Evolutionary conservation across 2,888 invertebrate genomes (phyloP), one percentile per base, ranked within the genome.

Genomic region (Megastigmus dorsalis): DNA sequence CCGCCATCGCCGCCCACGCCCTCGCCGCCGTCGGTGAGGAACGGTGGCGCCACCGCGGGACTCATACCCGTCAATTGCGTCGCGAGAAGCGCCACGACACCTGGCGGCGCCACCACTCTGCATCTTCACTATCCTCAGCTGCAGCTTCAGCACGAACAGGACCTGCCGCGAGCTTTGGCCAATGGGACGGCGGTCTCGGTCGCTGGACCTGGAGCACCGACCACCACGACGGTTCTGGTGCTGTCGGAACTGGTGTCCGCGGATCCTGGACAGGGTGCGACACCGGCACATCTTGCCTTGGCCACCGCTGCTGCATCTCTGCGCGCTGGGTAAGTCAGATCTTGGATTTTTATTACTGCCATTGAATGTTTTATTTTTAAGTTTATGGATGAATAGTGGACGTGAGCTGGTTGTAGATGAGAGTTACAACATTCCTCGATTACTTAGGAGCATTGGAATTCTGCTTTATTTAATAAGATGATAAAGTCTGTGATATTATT

Each of bases 191-290:
- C 80, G 18, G 79, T 80, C 2, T 79, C 79, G 20, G 80, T 81
- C 74, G 43, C 79, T 79, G 79, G 82, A 55, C 79, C 84, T 3
- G 82, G 89, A 1, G 90, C 90, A 23, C 84, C 86, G 23, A 84
- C 86, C 23, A 85, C 87, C 18, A 87, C 90, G 18, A 90, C 91
- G 23, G 94, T 94, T 59, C 89, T 94, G 77, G 94, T 94, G 78
- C 90, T 94, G 45, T 93, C 93, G 2, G 93, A 93, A 85, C 90
- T 93, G 80, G 92, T 93, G 48, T 92, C 93, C 69, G 93, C 93
- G 78, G 93, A 93, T 86, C 91, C 92, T 45, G 91, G 55, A 57
- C 69, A 59, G 10, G 78, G 78, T 0, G 81, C 80, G 9, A 75
- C 82, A 20, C 79, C 81, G 0, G 80, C 85, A 18, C 86, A 86